phyloP scores from a whole-genome alignment of 2,888 invertebrate species.

The Stomorhina lunata region DNA sequence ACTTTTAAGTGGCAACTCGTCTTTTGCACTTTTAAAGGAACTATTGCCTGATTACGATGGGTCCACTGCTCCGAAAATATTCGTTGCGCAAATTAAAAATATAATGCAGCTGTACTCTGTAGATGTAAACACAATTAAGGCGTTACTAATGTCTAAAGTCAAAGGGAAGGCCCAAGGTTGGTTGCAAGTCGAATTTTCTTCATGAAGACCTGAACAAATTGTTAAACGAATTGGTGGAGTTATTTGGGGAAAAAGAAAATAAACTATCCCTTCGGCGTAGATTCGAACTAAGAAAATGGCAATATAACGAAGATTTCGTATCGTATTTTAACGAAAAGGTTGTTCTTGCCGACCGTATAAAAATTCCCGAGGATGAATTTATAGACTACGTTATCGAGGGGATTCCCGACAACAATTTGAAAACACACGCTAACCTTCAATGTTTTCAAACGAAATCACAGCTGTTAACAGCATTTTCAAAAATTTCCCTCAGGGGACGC shows the following conservation, averaged over 20 bases:
- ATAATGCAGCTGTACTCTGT: not conserved
- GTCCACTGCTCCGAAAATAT: not conserved
- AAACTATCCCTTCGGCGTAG: not conserved
- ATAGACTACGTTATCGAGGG: slow-evolving; percentile 48
- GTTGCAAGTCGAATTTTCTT: slow-evolving; percentile 54
- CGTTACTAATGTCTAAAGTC: slow-evolving; percentile 3
- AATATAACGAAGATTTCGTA: slow-evolving; percentile 10
- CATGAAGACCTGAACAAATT: slow-evolving; percentile 32
- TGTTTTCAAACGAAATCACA: slow-evolving; percentile 36
- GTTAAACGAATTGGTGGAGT: slow-evolving; percentile 14
- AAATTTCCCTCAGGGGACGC: slow-evolving; percentile 15
- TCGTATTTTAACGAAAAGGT: slow-evolving; percentile 33
- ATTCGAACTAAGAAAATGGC: slow-evolving; percentile 37
- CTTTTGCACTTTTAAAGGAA: slow-evolving; percentile 15
- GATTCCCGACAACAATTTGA: slow-evolving; percentile 36
- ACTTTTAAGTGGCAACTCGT: not conserved
- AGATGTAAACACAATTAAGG: not conserved
- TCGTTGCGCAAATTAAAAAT: slow-evolving; percentile 14
- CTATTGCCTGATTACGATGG: slow-evolving; percentile 26
- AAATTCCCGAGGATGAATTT: slow-evolving; percentile 34
- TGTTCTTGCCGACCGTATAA: not conserved
- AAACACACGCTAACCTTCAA: slow-evolving; percentile 34
- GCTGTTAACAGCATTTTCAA: slow-evolving; percentile 48
- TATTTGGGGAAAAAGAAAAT: slow-evolving; percentile 29
- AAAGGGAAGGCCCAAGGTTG: slow-evolving; percentile 45